These are phyloP conservation scores for Syritta pipiens DNA, from an alignment of 2,888 invertebrate species.

Conservation along the genomic window DNA sequence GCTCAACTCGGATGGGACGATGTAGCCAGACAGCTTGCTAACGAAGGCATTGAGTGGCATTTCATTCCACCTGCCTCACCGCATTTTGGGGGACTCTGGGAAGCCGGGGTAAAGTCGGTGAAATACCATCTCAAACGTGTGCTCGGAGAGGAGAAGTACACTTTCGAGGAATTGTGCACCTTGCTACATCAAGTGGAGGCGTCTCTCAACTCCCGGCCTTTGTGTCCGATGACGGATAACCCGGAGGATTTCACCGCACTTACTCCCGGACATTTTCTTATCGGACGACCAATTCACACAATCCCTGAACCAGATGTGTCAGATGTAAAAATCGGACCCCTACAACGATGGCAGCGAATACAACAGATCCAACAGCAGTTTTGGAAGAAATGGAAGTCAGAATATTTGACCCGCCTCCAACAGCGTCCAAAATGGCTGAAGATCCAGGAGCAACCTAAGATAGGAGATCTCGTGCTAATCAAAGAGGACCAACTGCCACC, in stretches of 20 bases:
- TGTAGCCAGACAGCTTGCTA: neutral
- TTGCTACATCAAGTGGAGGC: constrained; percentile 3
- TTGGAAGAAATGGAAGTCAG: neutral
- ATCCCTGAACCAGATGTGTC: neutral
- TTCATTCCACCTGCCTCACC: neutral
- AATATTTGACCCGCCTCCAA: neutral
- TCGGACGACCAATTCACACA: neutral
- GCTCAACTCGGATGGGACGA: neutral
- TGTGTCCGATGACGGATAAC: neutral
- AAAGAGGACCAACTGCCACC: neutral
- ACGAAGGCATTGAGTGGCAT: neutral
- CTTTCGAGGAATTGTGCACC: constrained; percentile 5
- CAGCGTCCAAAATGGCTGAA: neutral
- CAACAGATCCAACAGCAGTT: neutral
- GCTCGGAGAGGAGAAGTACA: neutral
- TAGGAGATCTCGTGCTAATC: neutral
- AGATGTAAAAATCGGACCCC: neutral
- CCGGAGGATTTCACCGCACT: neutral
- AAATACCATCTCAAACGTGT: neutral
- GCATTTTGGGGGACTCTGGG: constrained; percentile 5
- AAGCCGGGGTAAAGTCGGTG: neutral
- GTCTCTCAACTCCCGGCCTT: neutral
- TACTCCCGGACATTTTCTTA: neutral
- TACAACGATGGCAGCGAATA: neutral
- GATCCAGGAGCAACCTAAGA: neutral